Percentiles rank a stretch among this genome's conserved stretches.
Conservation (phyloP, 2,797 vertebrate genomes). For the Leuciscus waleckii region DNA sequence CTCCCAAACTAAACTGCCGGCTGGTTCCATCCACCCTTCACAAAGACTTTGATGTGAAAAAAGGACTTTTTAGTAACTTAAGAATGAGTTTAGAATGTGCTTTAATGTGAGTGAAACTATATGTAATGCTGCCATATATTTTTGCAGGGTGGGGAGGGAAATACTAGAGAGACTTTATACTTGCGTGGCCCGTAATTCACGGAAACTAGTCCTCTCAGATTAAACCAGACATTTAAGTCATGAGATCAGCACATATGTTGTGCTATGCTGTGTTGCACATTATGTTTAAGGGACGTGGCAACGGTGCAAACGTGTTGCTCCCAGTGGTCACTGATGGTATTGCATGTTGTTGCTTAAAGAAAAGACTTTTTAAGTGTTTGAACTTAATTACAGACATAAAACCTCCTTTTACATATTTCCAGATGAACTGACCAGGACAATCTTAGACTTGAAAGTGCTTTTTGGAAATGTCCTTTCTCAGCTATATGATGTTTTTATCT, state of each 20-base stretch:
- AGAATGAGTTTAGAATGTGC: conserved; percentile 51
- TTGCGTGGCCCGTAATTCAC: conserved; percentile 7
- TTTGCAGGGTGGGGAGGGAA: conserved; percentile 3
- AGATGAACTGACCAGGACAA: conserved; percentile 50
- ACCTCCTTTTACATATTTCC: conserved; percentile 46
- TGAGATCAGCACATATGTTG: conserved; percentile 18
- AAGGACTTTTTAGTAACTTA: conserved; percentile 25
- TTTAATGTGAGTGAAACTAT: conserved; percentile 48
- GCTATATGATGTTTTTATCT: conserved; percentile 29
- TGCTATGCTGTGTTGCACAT: conserved; percentile 55
- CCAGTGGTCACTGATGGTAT: conserved; percentile 53
- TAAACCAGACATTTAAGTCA: not conserved
- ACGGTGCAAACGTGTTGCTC: conserved; percentile 39
- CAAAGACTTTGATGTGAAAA: conserved; percentile 43
- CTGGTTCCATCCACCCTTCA: conserved; percentile 55
- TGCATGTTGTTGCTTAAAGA: conserved; percentile 46
- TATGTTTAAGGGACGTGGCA: conserved; percentile 36
- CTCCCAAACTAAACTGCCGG: conserved; percentile 51
- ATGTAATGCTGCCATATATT: conserved; percentile 46
- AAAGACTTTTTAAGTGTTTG: conserved; percentile 17
- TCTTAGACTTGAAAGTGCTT: conserved; percentile 49
- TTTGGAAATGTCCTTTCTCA: conserved; percentile 40
- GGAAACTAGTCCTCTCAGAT: conserved; percentile 3
- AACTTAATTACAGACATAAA: conserved; percentile 45
- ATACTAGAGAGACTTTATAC: conserved; percentile 17